phyloP scores from a whole-genome alignment of 2,888 invertebrate species.

The Andrena hattorfiana region DNA sequence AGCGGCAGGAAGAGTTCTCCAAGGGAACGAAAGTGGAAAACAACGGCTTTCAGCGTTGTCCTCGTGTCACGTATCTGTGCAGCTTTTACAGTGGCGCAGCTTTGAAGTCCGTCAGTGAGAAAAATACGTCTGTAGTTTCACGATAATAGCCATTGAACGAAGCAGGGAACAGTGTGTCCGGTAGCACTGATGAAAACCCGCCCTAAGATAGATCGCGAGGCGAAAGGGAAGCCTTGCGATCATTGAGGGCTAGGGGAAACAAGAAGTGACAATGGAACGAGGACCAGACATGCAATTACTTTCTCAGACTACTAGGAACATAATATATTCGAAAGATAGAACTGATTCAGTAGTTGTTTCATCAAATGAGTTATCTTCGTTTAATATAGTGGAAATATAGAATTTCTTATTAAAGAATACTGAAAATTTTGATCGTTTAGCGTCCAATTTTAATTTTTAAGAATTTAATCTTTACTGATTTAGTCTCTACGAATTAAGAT shows the following conservation, averaged over 20 bases:
- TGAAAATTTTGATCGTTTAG: too few species aligned
- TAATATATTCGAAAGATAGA: slow-evolving; percentile 15
- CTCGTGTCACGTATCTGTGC: slow-evolving; percentile 37
- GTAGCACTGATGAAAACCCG: slow-evolving; percentile 47
- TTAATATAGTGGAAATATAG: too few species aligned
- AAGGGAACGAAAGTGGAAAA: slow-evolving; percentile 21
- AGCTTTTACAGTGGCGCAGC: slow-evolving; percentile 46
- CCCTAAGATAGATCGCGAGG: slow-evolving; percentile 36
- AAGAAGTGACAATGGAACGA: slow-evolving; percentile 14
- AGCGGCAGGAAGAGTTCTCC: slow-evolving; percentile 15
- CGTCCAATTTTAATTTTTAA: too few species aligned
- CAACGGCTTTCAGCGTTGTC: slow-evolving; percentile 15
- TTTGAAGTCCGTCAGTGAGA: slow-evolving; percentile 49
- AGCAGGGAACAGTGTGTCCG: slow-evolving; percentile 57
- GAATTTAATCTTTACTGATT: too few species aligned
- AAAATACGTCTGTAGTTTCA: slow-evolving; percentile 72
- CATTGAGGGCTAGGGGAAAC: slow-evolving; percentile 1
- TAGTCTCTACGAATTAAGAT: too few species aligned
- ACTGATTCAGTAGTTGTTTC: too few species aligned
- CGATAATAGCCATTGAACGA: slow-evolving; percentile 70
- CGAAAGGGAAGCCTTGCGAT: slow-evolving; percentile 25
- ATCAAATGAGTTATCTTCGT: too few species aligned
- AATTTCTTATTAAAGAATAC: too few species aligned
- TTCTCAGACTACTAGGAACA: not conserved
- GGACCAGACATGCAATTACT: slow-evolving; percentile 4